Evolutionary conservation across 2,113 vertebrate species (phyloP), one percentile per base, ranked within the genome.

Genomic region (Podarcis muralis): DNA sequence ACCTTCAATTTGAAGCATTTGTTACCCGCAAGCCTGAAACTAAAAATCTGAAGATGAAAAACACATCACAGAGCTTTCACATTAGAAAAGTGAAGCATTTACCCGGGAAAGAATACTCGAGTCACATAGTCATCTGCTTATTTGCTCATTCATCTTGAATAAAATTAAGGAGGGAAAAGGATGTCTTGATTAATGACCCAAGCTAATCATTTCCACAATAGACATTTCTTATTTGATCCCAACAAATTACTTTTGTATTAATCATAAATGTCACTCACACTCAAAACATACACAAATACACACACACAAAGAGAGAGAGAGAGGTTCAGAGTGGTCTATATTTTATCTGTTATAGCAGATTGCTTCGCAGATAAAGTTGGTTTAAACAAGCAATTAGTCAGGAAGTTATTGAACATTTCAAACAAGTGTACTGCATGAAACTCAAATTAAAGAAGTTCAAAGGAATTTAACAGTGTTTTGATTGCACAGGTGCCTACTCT

Each of bases 321-420:
- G 43, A 48, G 8, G 96, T 96, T 95, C 92, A 92, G 84, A 87
- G 72, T 89, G 69, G 95, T 96, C 94, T 96, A 93, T 97, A 96
- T 96, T 97, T 96, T 96, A 97, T 96, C 93, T 94, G 87, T 92
- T 91, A 83, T 91, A 96, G 93, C 89, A 95, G 88, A 96, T 95
- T 92, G 43, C 87, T 95, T 96, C 87, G 90, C 93, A 97, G 88
- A 37, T 86, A 94, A 77, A 86, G 37, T 93, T 80, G 81, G 59
- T 93, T 97, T 96, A 95, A 96, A 95, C 87, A 96, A 96, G 91
- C 93, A 96, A 96, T 96, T 96, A 96, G 87, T 89, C 85, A 88
- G 88, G 90, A 96, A 87, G 91, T 94, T 97, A 97, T 94, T 95
- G 96, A 96, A 94, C 88, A 95, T 95, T 95, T 96, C 95, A 94